Evolutionary conservation across 1,140 invertebrate species (phyloP).

Genomic region (Euura saliciscinereae): DNA sequence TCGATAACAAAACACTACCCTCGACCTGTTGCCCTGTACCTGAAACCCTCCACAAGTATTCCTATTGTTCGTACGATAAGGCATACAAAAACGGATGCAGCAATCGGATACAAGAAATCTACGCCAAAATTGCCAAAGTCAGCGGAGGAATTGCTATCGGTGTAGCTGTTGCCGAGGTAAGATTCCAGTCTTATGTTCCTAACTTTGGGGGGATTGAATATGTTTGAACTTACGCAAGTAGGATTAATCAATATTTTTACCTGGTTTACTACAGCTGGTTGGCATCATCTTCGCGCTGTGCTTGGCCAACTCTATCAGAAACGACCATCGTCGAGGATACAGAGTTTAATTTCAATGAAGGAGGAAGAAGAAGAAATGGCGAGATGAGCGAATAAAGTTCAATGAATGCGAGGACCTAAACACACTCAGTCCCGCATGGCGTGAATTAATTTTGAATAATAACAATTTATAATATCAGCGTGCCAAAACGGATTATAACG

Average conservation of each 20-base stretch:
- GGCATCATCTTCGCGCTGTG: constrained; percentile 87
- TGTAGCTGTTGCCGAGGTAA: constrained; percentile 72
- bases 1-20: constrained; percentile 50
- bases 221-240: background rate
- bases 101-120: constrained; percentile 45
- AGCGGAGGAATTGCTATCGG: constrained; percentile 70
- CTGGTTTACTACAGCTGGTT: constrained; percentile 66
- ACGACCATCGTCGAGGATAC: constrained; percentile 68
- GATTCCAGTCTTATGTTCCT: constrained; percentile 19
- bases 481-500: too few relatives aligned
- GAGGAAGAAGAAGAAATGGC: background rate
- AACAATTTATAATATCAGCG: too few relatives aligned
- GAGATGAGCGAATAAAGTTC: constrained; percentile 20
- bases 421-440: too few relatives aligned
- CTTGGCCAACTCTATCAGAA: constrained; percentile 74
- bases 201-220: constrained; percentile 33
- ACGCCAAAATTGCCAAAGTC: constrained; percentile 61
- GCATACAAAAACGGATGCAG: constrained; percentile 52
- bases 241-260: constrained; percentile 11
- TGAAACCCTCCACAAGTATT: background rate
- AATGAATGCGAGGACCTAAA: constrained; percentile 24
- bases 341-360: constrained; percentile 35
- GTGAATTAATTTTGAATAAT: constrained; percentile 15
- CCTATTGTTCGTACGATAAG: background rate
- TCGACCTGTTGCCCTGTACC: constrained; percentile 34